Evolutionary conservation across 2,113 vertebrate genomes (phyloP), one percentile per base, ranked within the genome.

Genomic region (Lasiurus borealis): DNA sequence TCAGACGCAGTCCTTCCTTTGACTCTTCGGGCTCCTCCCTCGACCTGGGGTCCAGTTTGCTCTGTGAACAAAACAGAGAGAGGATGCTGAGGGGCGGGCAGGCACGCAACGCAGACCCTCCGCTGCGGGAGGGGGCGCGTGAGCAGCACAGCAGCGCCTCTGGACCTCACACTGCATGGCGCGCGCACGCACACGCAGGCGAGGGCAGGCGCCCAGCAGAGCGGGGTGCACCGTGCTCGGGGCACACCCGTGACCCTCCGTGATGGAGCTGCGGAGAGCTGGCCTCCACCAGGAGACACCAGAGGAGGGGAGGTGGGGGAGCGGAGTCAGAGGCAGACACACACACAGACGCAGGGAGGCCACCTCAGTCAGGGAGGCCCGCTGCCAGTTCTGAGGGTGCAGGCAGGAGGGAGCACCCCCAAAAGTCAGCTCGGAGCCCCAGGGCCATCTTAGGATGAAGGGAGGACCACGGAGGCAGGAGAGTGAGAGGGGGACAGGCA

Each of bases 201-300:
- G 66, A 48, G 16, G 14, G 3, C 1, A 11, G 16, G 1, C 3
- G 2, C 8, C 59, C 18, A 50, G 46, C 3, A 4, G 4, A 36
- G 19, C 2, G 2, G 6, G 18, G 0, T 27, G 16, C 2, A 4
- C 25, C 8, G 4, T 4, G 9, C 8, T 31, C 10, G 16, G 13
- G 3, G 31, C 6, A 4, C 4, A 7, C 44, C 44, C n/a, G 3
- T 12, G 25, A 5, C 29, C 21, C 8, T 12, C 1, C 2, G 14
- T 11, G 18, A 73, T 1, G 29, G 44, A 69, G 54, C 80, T 73
- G 8, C 21, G 8, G 40, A 52, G 27, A 62, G 19, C 15, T n/a
- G 34, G 2, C 48, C 19, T 64, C 69, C 8, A 11, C 1, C 1
- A 5, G 27, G 23, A 54, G 14, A 21, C 29, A 82, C n/a, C n/a